Evolutionary conservation across 2,888 invertebrate genomes (phyloP).

Genomic region (Eupithecia centaureata): DNA sequence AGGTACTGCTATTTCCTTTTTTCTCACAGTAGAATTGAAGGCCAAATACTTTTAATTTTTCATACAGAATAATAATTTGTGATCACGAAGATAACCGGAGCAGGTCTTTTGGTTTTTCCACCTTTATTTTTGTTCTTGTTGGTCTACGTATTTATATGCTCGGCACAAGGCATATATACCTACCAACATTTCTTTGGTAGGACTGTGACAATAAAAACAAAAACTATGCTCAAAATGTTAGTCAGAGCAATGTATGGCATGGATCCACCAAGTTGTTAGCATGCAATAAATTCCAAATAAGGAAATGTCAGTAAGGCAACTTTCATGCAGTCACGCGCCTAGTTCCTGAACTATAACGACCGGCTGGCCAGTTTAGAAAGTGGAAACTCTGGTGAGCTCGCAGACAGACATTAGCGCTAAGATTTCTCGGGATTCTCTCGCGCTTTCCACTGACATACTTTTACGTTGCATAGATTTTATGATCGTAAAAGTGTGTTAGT

Average conservation of each 20-base stretch:
- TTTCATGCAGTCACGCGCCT: constrained; percentile 67
- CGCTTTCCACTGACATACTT: constrained; percentile 83
- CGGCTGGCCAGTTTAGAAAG: constrained; percentile 80
- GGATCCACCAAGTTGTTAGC: not conserved
- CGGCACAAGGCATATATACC: no score
- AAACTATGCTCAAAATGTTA: not conserved
- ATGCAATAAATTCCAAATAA: constrained; percentile 45
- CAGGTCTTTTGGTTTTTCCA: not conserved
- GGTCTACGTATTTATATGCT: not conserved
- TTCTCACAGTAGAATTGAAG: constrained; percentile 26
- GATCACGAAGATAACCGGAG: not conserved
- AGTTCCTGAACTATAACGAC: constrained; percentile 80
- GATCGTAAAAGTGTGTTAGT: constrained; percentile 26
- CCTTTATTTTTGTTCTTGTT: not conserved
- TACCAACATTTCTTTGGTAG: no score
- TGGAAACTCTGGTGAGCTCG: constrained; percentile 69
- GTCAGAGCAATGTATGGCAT: not conserved
- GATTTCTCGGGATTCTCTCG: constrained; percentile 83
- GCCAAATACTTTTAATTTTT: constrained; percentile 5
- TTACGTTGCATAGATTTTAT: constrained; percentile 54
- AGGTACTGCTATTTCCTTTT: constrained; percentile 25
- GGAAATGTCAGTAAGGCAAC: constrained; percentile 75
- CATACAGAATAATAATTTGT: not conserved
- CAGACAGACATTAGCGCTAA: constrained; percentile 70
- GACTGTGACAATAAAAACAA: not conserved